Percentiles rank a stretch among this genome's conserved stretches.
Evolutionary conservation across 2,797 vertebrate species (phyloP).

Genomic region (Hirundo rustica): DNA sequence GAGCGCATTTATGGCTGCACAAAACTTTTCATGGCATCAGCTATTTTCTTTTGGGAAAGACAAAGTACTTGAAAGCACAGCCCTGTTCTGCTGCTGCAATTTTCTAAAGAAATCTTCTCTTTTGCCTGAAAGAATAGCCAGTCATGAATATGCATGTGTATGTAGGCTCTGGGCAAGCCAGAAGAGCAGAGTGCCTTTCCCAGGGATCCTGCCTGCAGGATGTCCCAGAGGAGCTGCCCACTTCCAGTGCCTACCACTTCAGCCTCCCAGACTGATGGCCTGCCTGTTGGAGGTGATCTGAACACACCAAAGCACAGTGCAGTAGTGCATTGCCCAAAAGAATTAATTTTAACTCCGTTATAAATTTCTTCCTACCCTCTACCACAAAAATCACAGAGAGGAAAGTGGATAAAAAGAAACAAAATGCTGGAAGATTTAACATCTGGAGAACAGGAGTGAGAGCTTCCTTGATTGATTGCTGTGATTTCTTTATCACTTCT

Average conservation of each 20-base stretch:
- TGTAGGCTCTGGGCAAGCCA: not conserved
- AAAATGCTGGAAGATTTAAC: not conserved
- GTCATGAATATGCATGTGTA: conserved; percentile 44
- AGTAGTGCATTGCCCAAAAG: not conserved
- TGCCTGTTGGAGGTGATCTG: not conserved
- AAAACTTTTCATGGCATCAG: conserved; percentile 59
- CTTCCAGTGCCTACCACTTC: not conserved
- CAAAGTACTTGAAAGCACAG: conserved; percentile 43
- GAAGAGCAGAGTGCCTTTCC: not conserved
- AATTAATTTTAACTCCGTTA: not conserved
- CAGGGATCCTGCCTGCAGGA: not conserved
- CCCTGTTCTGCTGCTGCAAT: conserved; percentile 26
- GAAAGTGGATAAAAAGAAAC: not conserved
- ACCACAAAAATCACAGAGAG: not conserved
- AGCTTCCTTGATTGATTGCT: not conserved
- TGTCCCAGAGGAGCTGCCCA: not conserved
- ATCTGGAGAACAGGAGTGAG: not conserved
- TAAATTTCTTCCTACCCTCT: not conserved
- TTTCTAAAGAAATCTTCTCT: conserved; percentile 56
- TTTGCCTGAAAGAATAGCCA: conserved; percentile 30
- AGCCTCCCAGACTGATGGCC: not conserved
- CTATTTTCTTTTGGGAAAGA: conserved; percentile 63
- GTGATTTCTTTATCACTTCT: not conserved
- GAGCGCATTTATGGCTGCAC: conserved; percentile 11
- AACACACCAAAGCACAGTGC: not conserved